Conservation (phyloP, 1,140 invertebrate species). For the Dryas iulia region DNA sequence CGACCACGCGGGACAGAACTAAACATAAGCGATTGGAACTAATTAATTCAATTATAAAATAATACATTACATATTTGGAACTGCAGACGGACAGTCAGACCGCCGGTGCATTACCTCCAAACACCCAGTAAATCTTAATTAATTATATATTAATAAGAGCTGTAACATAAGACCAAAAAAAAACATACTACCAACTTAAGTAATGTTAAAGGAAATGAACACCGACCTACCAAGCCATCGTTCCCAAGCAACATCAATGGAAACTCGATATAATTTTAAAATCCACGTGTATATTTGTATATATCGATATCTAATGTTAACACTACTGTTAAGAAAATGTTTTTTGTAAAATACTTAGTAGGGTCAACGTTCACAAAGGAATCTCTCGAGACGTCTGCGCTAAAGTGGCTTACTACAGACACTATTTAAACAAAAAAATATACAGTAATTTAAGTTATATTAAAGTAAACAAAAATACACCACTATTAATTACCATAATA, state of each 20-base stretch:
- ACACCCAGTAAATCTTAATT: background rate
- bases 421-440: background rate
- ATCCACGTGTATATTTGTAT: background rate
- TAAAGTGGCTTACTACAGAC: background rate
- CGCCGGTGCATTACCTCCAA: slow-evolving; percentile 20
- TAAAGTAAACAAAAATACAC: background rate
- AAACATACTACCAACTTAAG: background rate
- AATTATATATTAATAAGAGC: background rate
- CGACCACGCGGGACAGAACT: slow-evolving; percentile 38
- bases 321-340: background rate
- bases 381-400: background rate
- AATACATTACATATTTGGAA: slow-evolving; percentile 46
- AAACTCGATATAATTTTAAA: background rate
- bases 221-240: background rate
- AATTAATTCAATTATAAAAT: slow-evolving; percentile 58
- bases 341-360: background rate
- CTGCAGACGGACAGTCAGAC: slow-evolving; percentile 35
- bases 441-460: background rate
- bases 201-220: background rate
- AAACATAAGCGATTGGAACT: slow-evolving; percentile 63
- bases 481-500: background rate
- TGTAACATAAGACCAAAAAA: background rate
- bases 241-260: background rate
- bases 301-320: background rate
- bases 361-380: background rate